Base-by-base conservation (phyloP, 2,113 vertebrate species). In the Monopterus albus region DNA sequence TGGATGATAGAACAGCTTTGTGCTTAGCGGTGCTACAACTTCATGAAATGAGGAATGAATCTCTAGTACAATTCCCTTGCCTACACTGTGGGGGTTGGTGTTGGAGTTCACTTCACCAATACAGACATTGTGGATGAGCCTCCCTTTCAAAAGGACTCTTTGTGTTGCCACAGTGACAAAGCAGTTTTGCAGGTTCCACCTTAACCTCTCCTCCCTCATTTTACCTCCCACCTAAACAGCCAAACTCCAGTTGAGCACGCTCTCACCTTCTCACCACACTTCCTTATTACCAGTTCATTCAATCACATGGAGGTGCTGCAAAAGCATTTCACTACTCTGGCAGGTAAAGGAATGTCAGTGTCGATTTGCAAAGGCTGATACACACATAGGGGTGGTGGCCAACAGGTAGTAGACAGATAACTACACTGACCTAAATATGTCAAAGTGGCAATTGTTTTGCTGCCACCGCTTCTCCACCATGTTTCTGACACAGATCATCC, bases 141-240 rank as follows among this genome's bases (percentile, higher is more conserved):
- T 75, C 43, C 36, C 21, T 20, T 71, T 50, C 67, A 4, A 56
- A 64, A 79, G 36, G 61, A 61, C 63, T 85, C 62, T n/a, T 79
- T 87, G 83, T 87, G 69, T 82, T 85, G 36, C 82, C 65, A 83
- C 78, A 75, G 87, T 91, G 89, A 93, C 89, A 88, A 91, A 89
- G 89, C 92, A 88, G 91, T 91, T 87, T 57, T 82, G 61, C 90
- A 80, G 84, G 92, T 92, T 92, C 62, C 77, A 81, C 79, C 67
- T 84, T 79, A 81, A 69, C 39, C 66, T 84, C 35, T 60, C 64
- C 78, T 60, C 43, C 20, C 73, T 40, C 38, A 56, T 49, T 6
- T 33, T n/a, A 38, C 55, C 55, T 42, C 46, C 63, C 49, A 52
- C 68, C 59, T 53, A 58, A 38, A 56, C 77, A 29, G 67, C 47